Percentiles rank a stretch among this genome's conserved stretches.
These are phyloP conservation scores for Tenthredo mesomela DNA, from an alignment of 2,888 invertebrate genomes.

Conservation along the genomic window DNA sequence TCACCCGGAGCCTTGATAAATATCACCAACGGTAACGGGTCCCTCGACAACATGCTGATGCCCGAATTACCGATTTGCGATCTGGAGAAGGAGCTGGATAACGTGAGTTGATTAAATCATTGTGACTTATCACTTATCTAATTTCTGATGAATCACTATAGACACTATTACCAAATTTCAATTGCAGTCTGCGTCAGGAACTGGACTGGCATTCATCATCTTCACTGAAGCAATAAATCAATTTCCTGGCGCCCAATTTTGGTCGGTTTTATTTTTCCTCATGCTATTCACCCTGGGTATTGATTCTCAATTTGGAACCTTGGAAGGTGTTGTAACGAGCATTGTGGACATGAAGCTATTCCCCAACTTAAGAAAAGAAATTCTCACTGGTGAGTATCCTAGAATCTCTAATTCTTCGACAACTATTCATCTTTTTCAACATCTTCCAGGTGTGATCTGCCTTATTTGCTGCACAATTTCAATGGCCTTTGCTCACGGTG, in stretches of 20 bases:
- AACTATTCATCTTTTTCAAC: not conserved
- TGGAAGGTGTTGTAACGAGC: slow-evolving; percentile 97
- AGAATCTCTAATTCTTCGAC: not conserved
- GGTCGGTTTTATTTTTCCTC: slow-evolving; percentile 97
- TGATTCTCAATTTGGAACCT: slow-evolving; percentile 97
- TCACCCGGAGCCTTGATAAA: slow-evolving; percentile 81
- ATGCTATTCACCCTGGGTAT: slow-evolving; percentile 98
- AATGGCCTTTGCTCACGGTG: slow-evolving; percentile 94
- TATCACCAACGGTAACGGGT: slow-evolving; percentile 79
- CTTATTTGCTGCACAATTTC: slow-evolving; percentile 90
- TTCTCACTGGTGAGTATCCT: slow-evolving; percentile 85
- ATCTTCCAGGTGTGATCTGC: slow-evolving; percentile 83
- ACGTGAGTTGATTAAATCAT: slow-evolving; percentile 82
- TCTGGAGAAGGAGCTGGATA: slow-evolving; percentile 91
- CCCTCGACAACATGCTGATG: slow-evolving; percentile 82
- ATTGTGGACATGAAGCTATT: slow-evolving; percentile 97
- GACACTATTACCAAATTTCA: not conserved
- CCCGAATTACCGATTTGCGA: slow-evolving; percentile 88
- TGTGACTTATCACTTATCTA: no score
- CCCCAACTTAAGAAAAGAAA: slow-evolving; percentile 94
- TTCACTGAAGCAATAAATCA: slow-evolving; percentile 99
- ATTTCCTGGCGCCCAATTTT: slow-evolving; percentile 97
- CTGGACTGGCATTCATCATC: slow-evolving; percentile 97
- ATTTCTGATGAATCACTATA: not conserved
- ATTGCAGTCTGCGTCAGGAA: slow-evolving; percentile 95